Percentiles rank a stretch among this genome's conserved stretches.
Evolutionary conservation across 53 echinoderm and acorn worm genomes (phyloP).

Genomic region (Echinarachnius parma): DNA sequence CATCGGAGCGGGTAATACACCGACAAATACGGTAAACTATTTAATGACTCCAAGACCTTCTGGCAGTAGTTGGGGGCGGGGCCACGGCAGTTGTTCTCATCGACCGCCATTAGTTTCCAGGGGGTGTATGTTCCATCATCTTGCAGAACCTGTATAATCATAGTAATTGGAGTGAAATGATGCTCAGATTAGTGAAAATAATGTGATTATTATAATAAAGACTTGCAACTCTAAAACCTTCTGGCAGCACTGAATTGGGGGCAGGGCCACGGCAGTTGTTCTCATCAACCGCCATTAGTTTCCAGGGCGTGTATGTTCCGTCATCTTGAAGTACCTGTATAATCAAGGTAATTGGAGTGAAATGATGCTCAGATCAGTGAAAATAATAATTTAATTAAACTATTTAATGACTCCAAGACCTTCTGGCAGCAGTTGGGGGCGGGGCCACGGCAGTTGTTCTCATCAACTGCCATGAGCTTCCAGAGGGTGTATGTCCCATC

Average conservation of each 20-base stretch:
- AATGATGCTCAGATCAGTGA: too few relatives aligned
- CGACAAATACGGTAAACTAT: too few relatives aligned
- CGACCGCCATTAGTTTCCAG: slow-evolving; percentile 82
- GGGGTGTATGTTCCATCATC: slow-evolving; percentile 92
- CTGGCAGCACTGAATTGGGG: slow-evolving; percentile 77
- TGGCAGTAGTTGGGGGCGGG: slow-evolving; percentile 79
- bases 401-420: slow-evolving; percentile 77
- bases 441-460: slow-evolving; percentile 71
- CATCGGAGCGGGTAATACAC: too few relatives aligned
- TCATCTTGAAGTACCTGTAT: slow-evolving; percentile 86
- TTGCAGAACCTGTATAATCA: slow-evolving; percentile 80
- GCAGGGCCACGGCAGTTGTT: slow-evolving; percentile 74
- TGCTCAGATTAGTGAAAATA: too few relatives aligned
- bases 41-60: slow-evolving; percentile 73
- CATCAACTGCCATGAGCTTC: slow-evolving; percentile 81
- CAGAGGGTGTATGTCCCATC: slow-evolving; percentile 90
- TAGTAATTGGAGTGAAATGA: too few relatives aligned
- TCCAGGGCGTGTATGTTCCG: slow-evolving; percentile 89
- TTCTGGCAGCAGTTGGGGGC: slow-evolving; percentile 81
- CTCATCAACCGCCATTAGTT: slow-evolving; percentile 76
- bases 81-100: slow-evolving; percentile 77
- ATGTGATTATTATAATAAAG: too few relatives aligned
- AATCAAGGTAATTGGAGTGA: too few relatives aligned
- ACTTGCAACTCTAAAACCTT: slow-evolving; percentile 72
- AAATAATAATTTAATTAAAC: too few relatives aligned